These are phyloP conservation scores for Zaprionus capensis DNA, from an alignment of 1,140 invertebrate genomes.

Conservation along the genomic window DNA sequence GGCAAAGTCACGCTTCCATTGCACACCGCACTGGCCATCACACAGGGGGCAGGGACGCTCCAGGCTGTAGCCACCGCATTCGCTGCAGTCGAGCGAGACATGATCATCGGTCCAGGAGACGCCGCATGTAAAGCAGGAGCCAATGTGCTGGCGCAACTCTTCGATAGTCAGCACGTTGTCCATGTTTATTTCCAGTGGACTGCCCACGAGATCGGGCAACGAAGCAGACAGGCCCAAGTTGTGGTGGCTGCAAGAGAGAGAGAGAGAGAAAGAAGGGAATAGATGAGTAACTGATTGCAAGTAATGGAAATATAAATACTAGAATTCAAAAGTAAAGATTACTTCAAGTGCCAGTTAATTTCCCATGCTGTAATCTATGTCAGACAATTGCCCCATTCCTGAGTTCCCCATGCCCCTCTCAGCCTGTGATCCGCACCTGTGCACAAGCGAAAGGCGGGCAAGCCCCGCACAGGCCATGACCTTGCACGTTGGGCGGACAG, in stretches of 20 bases:
- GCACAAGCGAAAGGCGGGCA: slow-evolving; percentile 22
- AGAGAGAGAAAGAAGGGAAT: slow-evolving; percentile 3
- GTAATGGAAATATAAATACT: slow-evolving; percentile 12
- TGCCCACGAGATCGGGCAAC: slow-evolving; percentile 80
- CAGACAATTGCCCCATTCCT: neutral
- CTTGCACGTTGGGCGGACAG: slow-evolving; percentile 43
- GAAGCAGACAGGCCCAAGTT: slow-evolving; percentile 81
- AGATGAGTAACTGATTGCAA: slow-evolving; percentile 21
- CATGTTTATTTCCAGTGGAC: slow-evolving; percentile 79
- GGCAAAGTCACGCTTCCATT: slow-evolving; percentile 91
- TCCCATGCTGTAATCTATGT: neutral
- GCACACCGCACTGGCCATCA: slow-evolving; percentile 89
- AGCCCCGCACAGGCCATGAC: slow-evolving; percentile 37
- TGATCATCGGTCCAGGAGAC: slow-evolving; percentile 93
- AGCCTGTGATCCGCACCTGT: slow-evolving; percentile 23
- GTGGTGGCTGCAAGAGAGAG: slow-evolving; percentile 68
- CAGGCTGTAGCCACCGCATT: slow-evolving; percentile 93
- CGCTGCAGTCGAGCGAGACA: slow-evolving; percentile 91
- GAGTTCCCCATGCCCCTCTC: neutral
- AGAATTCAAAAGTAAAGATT: slow-evolving; percentile 1
- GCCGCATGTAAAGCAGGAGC: slow-evolving; percentile 91
- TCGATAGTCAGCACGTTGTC: slow-evolving; percentile 88
- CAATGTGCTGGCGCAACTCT: slow-evolving; percentile 88
- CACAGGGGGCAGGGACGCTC: slow-evolving; percentile 91
- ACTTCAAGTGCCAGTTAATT: neutral